These are phyloP conservation scores for Mustela lutreola DNA, from an alignment of 2,113 vertebrate genomes.

Conservation along the genomic window DNA sequence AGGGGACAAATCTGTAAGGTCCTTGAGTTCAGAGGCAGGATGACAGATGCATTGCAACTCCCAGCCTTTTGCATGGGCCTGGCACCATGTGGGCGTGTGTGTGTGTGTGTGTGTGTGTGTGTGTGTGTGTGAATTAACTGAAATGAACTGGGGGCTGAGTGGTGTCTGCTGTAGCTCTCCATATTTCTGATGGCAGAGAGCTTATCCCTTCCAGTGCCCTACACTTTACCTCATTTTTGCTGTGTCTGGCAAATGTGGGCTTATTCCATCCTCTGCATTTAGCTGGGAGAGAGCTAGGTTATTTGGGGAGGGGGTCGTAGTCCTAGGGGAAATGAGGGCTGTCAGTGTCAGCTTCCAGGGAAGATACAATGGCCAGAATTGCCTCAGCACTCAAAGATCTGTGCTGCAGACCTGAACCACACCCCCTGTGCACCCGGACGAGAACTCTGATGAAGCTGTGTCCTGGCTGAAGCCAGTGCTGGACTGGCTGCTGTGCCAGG, in stretches of 20 bases:
- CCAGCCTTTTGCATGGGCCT: background rate
- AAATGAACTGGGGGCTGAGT: too few species aligned
- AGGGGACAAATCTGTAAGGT: background rate
- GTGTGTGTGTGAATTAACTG: background rate
- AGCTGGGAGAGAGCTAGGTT: background rate
- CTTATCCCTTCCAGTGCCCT: background rate
- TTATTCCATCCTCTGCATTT: background rate
- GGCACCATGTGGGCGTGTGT: background rate
- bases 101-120: background rate
- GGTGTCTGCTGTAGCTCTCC: background rate
- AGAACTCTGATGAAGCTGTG: background rate
- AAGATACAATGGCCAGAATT: background rate
- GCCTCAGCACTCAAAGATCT: background rate
- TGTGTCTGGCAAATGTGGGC: background rate
- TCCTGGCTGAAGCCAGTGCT: background rate
- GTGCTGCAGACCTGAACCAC: fast-evolving
- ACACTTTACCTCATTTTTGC: background rate
- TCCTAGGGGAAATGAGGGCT: background rate
- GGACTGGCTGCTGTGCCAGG: background rate
- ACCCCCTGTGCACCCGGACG: background rate
- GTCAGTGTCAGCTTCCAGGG: background rate
- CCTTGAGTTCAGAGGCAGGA: too few species aligned
- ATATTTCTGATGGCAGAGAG: fast-evolving
- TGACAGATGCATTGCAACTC: fast-evolving
- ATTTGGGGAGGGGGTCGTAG: background rate